Conservation (phyloP, 2,888 invertebrate species). For the Lampropteryx suffumata region DNA sequence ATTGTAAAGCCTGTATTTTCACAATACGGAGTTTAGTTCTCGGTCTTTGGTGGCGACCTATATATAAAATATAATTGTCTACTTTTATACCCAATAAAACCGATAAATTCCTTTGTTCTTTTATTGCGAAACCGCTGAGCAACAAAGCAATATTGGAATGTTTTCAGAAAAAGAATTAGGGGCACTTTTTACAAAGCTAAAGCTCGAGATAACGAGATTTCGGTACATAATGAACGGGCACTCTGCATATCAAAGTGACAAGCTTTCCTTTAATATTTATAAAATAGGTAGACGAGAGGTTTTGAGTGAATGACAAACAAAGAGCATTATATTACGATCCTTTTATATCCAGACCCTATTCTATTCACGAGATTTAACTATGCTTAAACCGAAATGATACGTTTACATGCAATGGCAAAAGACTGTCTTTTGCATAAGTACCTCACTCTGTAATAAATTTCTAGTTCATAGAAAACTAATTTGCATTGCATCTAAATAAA, state of each 20-base stretch:
- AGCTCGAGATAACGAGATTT: conserved; percentile 37
- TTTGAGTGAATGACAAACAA: conserved; percentile 15
- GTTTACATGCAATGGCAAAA: too few species aligned
- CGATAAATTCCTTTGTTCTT: conserved; percentile 33
- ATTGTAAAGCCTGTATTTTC: too few species aligned
- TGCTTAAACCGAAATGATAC: too few species aligned
- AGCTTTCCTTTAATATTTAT: conserved; percentile 39
- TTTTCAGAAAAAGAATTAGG: conserved; percentile 33
- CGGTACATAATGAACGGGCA: conserved; percentile 39
- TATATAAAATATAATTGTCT: conserved; percentile 4
- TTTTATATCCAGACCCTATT: background rate
- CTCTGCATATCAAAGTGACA: conserved; percentile 48
- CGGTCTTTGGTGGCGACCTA: too few species aligned
- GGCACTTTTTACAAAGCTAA: conserved; percentile 28
- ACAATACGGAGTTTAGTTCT: too few species aligned
- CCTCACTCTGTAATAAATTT: too few species aligned
- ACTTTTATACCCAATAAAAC: conserved; percentile 47
- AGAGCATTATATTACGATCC: background rate
- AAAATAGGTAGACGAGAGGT: conserved; percentile 23
- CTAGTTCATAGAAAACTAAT: too few species aligned
- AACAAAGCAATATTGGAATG: conserved; percentile 31
- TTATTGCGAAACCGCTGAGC: conserved; percentile 35
- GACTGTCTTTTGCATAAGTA: too few species aligned
- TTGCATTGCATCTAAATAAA: too few species aligned
- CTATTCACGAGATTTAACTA: too few species aligned